Evolutionary conservation across 2,113 vertebrate genomes (phyloP).

Genomic region (Microtus montanus): DNA sequence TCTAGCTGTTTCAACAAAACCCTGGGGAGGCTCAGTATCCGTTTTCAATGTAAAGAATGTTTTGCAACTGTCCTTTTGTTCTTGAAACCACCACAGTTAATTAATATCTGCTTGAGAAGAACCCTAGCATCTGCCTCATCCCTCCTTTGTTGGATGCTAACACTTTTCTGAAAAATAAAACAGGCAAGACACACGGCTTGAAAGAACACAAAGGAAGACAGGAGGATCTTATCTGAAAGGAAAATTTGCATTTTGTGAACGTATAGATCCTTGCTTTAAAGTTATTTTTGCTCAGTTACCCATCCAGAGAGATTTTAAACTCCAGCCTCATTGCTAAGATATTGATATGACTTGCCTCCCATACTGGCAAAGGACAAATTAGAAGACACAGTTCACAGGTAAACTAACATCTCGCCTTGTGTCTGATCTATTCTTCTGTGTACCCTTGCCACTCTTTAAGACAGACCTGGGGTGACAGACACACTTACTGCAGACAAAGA

Average conservation of each 20-base stretch:
- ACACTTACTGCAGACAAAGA: too few relatives aligned
- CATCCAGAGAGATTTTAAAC: constrained; percentile 39
- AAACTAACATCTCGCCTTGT: neutral
- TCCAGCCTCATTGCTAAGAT: constrained; percentile 42
- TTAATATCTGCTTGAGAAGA: constrained; percentile 21
- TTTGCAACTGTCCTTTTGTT: neutral
- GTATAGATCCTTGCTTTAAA: constrained; percentile 30
- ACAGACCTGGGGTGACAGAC: neutral
- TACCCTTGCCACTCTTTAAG: neutral
- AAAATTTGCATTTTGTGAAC: constrained; percentile 3
- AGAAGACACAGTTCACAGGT: neutral
- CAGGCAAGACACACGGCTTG: constrained; percentile 18
- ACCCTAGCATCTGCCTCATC: neutral
- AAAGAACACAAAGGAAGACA: constrained; percentile 24
- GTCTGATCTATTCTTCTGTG: neutral
- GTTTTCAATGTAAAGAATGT: constrained; percentile 44
- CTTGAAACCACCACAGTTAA: neutral
- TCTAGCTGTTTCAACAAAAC: neutral
- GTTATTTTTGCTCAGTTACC: constrained; percentile 58
- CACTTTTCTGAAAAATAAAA: constrained; percentile 51
- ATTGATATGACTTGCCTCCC: neutral
- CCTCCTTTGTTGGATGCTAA: constrained; percentile 4
- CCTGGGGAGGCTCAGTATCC: neutral
- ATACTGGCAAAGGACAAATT: neutral
- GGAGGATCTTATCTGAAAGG: constrained; percentile 36